A percentile compares a stretch with the other conserved stretches of the same genome.
Conservation (phyloP, 2,888 invertebrate species). For the Idaea dimidiata region DNA sequence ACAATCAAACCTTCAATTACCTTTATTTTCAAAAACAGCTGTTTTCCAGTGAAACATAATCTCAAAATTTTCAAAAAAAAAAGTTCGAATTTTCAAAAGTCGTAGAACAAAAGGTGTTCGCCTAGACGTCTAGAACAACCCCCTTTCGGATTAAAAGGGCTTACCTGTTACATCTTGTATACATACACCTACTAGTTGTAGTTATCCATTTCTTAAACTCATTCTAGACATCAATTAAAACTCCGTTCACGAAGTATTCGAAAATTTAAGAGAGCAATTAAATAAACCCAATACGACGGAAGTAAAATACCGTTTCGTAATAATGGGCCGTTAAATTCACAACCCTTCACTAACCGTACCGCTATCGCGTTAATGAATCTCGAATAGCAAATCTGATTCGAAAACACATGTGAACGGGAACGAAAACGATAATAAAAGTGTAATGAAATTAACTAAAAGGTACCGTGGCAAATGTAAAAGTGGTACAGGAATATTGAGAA, state of each 20-base stretch:
- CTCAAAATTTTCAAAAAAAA: too few relatives aligned
- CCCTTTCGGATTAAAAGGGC: too few relatives aligned
- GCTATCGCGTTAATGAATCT: constrained; percentile 1
- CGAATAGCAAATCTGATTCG: neutral
- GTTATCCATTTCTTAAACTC: neutral
- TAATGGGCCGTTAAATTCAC: neutral
- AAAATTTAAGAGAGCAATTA: neutral
- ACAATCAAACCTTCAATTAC: too few relatives aligned
- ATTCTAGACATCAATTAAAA: neutral
- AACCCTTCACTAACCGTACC: neutral
- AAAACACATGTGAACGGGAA: neutral
- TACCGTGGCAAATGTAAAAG: neutral
- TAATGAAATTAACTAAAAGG: neutral
- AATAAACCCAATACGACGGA: neutral
- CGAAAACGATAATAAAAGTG: neutral
- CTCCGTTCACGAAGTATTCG: neutral
- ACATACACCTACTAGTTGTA: too few relatives aligned
- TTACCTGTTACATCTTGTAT: too few relatives aligned
- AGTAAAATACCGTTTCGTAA: neutral
- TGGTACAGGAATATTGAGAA: neutral
- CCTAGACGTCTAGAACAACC: too few relatives aligned
- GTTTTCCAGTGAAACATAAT: too few relatives aligned
- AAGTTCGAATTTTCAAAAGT: too few relatives aligned
- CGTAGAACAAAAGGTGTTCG: too few relatives aligned
- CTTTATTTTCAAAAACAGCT: too few relatives aligned